Evolutionary conservation across 2,113 vertebrate species (phyloP).

Genomic region (Symphodus melops): DNA sequence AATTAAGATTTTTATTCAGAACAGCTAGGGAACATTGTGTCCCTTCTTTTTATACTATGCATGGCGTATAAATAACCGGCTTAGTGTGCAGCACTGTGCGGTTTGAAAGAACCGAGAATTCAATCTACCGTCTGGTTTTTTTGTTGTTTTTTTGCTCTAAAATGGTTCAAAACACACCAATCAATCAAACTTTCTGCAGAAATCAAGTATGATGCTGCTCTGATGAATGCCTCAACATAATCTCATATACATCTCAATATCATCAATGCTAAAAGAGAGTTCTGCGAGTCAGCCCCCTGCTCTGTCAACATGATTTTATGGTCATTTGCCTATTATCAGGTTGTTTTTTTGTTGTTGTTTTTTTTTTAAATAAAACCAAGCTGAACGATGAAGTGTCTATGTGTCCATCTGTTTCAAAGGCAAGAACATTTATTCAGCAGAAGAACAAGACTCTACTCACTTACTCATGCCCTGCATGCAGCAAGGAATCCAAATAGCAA

Average conservation of each 20-base stretch:
- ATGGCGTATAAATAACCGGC: slow-evolving; percentile 78
- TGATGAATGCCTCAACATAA: slow-evolving; percentile 9
- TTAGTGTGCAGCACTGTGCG: slow-evolving; percentile 61
- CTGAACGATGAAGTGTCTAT: slow-evolving; percentile 24
- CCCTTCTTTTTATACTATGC: slow-evolving; percentile 71
- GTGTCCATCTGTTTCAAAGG: slow-evolving; percentile 34
- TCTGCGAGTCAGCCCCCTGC: background rate
- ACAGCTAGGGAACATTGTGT: slow-evolving; percentile 79
- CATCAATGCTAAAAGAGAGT: background rate
- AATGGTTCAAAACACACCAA: slow-evolving; percentile 55
- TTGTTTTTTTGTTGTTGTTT: background rate
- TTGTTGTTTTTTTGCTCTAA: slow-evolving; percentile 45
- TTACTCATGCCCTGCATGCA: slow-evolving; percentile 62
- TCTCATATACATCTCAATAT: background rate
- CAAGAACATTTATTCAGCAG: slow-evolving; percentile 55
- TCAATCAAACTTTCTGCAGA: slow-evolving; percentile 12
- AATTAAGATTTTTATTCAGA: slow-evolving; percentile 84
- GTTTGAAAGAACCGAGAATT: slow-evolving; percentile 43
- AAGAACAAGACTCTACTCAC: slow-evolving; percentile 65
- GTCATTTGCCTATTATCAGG: slow-evolving; percentile 11
- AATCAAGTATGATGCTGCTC: slow-evolving; percentile 4
- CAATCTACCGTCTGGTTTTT: slow-evolving; percentile 52
- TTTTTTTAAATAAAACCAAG: slow-evolving; percentile 9
- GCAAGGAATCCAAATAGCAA: slow-evolving; percentile 72
- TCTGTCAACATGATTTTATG: slow-evolving; percentile 5